Conservation (phyloP, 2,888 invertebrate species). For the Epistrophella euchroma region DNA sequence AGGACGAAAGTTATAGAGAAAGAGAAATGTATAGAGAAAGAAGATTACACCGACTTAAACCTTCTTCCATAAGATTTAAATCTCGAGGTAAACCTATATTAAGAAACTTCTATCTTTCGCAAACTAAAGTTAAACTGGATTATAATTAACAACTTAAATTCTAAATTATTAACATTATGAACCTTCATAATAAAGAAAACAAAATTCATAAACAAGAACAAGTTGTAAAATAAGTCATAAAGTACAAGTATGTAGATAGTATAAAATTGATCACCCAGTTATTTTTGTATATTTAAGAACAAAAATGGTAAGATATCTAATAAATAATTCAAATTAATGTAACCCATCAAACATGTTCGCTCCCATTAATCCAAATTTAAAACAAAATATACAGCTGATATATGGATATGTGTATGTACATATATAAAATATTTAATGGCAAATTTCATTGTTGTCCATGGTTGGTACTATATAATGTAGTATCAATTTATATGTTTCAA, state of each 20-base stretch:
- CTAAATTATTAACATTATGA: too few relatives aligned
- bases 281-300: not conserved
- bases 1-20: too few relatives aligned
- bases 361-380: constrained; percentile 62
- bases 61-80: too few relatives aligned
- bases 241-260: not conserved
- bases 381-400: constrained; percentile 13
- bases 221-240: not conserved
- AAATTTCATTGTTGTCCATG: constrained; percentile 11
- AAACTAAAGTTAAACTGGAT: too few relatives aligned
- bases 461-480: not conserved
- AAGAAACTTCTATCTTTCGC: too few relatives aligned
- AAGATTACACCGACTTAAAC: too few relatives aligned
- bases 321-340: constrained; percentile 65
- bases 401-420: too few relatives aligned
- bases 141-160: too few relatives aligned
- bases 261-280: not conserved
- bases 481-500: not conserved
- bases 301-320: not conserved
- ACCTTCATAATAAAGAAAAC: too few relatives aligned
- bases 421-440: constrained; percentile 50
- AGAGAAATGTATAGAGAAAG: too few relatives aligned
- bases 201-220: too few relatives aligned
- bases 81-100: too few relatives aligned
- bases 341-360: constrained; percentile 64